Evolutionary conservation across 2,797 vertebrate genomes (phyloP), one percentile per base, ranked within the genome.

Genomic region (Chelidonichthys spinosus): DNA sequence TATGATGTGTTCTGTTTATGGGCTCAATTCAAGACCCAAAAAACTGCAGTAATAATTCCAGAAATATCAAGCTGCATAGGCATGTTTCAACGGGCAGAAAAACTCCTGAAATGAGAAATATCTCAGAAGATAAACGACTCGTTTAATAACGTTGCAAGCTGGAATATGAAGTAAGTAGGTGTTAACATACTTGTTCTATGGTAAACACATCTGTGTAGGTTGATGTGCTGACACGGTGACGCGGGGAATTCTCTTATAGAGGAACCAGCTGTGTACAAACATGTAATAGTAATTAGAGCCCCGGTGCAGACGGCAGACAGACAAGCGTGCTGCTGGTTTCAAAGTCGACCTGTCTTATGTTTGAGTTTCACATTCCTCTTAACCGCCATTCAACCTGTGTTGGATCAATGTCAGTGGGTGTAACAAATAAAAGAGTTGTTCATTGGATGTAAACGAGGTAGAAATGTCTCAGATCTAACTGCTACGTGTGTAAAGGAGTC

Each of bases 241-340:
- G 81, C 63, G 56, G 86, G 87, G 91, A 89, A 86, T 86, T 88
- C 76, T 87, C 87, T 91, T 90, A 93, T 93, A 89, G 90, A 83
- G 79, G 90, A 94, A 93, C 90, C 94, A 93, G 89, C 92, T 93
- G 92, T 89, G 86, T 86, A 90, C 86, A 91, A 93, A 92, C 90
- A 93, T 94, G 92, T 79, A 91, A 92, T 92, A 93, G 88, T 76
- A 87, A 92, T 94, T 90, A 92, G 83, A 85, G 67, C 44, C 0
- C 46, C 2, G 58, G 60, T 79, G 83, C 79, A 83, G 81, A 62
- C 69, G 55, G 75, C 73, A 74, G 75, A 78, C 82, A 64, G 78
- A 87, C 72, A 39, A 66, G 79, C 73, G 62, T 47, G 74, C 78
- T 77, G 78, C 77, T 86, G 85, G 76, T 89, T 86, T 82, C 65